phyloP scores from a whole-genome alignment of 2,888 invertebrate genomes.

The Platerodrilus igneus region DNA sequence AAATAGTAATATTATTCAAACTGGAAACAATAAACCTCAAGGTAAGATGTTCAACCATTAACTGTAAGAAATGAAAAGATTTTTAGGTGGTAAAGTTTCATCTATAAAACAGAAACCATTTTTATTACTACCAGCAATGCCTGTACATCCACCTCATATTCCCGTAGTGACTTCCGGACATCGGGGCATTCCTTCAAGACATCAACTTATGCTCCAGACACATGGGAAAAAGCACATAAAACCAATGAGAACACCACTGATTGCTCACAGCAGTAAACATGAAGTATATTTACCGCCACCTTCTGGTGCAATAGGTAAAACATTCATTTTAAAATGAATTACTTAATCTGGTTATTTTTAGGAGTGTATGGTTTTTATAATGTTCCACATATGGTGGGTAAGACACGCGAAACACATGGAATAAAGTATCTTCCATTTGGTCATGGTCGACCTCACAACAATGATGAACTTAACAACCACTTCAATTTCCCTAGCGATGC shows the following conservation, averaged over 20 bases:
- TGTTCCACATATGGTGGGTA: too few relatives aligned
- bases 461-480: too few relatives aligned
- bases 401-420: too few relatives aligned
- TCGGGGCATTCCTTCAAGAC: slow-evolving; percentile 36
- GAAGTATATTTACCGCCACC: slow-evolving; percentile 43
- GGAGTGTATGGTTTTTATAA: background rate
- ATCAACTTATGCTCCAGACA: slow-evolving; percentile 45
- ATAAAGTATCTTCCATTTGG: slow-evolving; percentile 2
- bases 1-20: background rate
- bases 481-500: slow-evolving; percentile 32
- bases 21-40: slow-evolving; percentile 3
- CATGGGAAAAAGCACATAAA: slow-evolving; percentile 29
- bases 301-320: slow-evolving; percentile 31
- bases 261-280: slow-evolving; percentile 39
- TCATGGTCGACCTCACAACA: too few relatives aligned
- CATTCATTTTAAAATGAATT: too few relatives aligned
- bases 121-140: slow-evolving; percentile 43
- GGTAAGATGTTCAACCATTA: slow-evolving; percentile 6
- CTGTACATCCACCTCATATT: slow-evolving; percentile 48
- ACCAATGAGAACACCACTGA: slow-evolving; percentile 31
- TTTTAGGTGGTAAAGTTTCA: slow-evolving; percentile 26
- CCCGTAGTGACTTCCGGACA: slow-evolving; percentile 44
- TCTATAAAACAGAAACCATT: slow-evolving; percentile 24
- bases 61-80: background rate
- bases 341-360: too few relatives aligned